A percentile compares a stretch with the other conserved stretches of the same genome.
Evolutionary conservation across 2,797 vertebrate genomes (phyloP).

Genomic region (Halcyon badia): DNA sequence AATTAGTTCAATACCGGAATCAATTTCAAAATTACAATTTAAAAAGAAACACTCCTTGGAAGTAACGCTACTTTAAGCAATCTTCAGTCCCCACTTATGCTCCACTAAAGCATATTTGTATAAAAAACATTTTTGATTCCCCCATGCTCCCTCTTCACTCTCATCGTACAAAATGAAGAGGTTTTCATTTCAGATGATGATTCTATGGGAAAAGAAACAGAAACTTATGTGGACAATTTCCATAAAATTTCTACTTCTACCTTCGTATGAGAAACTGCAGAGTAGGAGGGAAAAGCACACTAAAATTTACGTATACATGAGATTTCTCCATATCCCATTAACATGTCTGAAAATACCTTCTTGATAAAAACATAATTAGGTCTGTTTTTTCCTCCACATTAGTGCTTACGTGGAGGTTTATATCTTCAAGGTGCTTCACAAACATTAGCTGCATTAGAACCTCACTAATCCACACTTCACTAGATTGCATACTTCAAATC

Average conservation of each 20-base stretch:
- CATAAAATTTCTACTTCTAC: neutral
- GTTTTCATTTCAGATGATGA: neutral
- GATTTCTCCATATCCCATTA: neutral
- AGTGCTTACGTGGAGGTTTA: neutral
- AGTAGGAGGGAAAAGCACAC: neutral
- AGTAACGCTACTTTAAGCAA: neutral
- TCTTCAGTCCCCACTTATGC: neutral
- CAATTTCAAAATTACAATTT: neutral
- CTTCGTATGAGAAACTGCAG: neutral
- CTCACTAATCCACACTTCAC: neutral
- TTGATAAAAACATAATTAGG: constrained; percentile 14
- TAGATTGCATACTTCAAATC: neutral
- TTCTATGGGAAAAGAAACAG: neutral
- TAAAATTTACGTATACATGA: neutral
- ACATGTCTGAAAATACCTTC: neutral
- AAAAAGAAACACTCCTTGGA: neutral
- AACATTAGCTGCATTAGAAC: neutral
- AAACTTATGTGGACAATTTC: neutral
- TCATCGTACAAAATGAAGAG: neutral
- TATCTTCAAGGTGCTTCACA: constrained; percentile 12
- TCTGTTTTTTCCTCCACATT: neutral
- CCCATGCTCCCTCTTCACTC: neutral
- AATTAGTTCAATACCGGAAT: neutral
- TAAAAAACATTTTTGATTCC: neutral
- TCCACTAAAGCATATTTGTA: neutral